Conservation (phyloP, 2,888 invertebrate genomes). For the Scaptomyza caliginosa region DNA sequence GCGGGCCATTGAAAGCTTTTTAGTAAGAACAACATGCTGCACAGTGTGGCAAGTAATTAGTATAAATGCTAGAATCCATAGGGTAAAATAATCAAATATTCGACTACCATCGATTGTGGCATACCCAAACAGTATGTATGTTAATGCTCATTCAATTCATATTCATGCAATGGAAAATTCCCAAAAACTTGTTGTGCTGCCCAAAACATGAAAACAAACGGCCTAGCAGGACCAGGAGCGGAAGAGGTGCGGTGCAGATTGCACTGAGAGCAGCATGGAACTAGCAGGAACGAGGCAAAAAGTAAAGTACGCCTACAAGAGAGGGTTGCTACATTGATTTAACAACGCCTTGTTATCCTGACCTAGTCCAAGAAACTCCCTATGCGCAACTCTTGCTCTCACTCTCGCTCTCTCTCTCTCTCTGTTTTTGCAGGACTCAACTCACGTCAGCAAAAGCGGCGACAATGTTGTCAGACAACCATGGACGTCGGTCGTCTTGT, state of each 20-base stretch:
- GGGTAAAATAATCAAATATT: too few species aligned
- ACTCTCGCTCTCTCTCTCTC: not conserved
- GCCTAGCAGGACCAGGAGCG: not conserved
- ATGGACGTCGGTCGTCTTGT: conserved; percentile 4
- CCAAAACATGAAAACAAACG: conserved; percentile 1
- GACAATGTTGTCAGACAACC: conserved; percentile 18
- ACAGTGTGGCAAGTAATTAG: conserved; percentile 11
- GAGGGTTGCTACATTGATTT: conserved; percentile 65
- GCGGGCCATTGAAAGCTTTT: not conserved
- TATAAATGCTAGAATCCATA: not conserved
- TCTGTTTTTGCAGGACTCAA: conserved; percentile 12
- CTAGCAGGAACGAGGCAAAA: not conserved
- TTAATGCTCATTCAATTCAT: conserved; percentile 9
- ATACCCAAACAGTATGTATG: too few species aligned
- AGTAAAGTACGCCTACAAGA: not conserved
- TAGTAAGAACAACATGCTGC: not conserved
- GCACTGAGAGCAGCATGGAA: not conserved
- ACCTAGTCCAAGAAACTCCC: conserved; percentile 63
- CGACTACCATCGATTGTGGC: not conserved
- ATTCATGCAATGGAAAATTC: conserved; percentile 62
- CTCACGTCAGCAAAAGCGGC: conserved; percentile 58
- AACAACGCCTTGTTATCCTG: conserved; percentile 65
- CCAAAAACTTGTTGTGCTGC: conserved; percentile 46
- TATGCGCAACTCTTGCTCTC: conserved; percentile 40
- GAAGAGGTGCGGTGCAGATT: not conserved